These are phyloP conservation scores for Cichlasoma orientale DNA, from an alignment of 2,797 vertebrate species.

Conservation along the genomic window DNA sequence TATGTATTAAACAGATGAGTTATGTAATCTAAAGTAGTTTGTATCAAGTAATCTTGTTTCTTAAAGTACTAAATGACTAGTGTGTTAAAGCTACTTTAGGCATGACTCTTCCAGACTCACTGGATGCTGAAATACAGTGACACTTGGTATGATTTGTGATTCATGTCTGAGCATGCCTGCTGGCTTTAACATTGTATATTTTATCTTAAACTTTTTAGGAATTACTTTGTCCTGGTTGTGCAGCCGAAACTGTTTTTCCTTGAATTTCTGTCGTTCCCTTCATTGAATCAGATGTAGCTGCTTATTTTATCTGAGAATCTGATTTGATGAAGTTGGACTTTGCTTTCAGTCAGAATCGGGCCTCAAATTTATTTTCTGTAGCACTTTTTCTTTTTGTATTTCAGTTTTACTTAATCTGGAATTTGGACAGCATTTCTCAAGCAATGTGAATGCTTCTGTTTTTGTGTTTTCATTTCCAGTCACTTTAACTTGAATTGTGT, in stretches of 20 bases:
- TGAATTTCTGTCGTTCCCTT: slow-evolving; percentile 27
- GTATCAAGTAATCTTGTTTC: background rate
- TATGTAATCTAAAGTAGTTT: background rate
- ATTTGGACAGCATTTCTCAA: slow-evolving; percentile 37
- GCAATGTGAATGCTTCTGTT: slow-evolving; percentile 40
- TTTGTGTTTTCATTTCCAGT: slow-evolving; percentile 44
- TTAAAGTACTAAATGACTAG: background rate
- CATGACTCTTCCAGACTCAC: background rate
- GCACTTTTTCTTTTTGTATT: slow-evolving; percentile 61
- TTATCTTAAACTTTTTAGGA: background rate
- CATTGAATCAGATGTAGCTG: slow-evolving; percentile 44
- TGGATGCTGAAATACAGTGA: background rate
- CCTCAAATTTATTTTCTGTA: slow-evolving; percentile 54
- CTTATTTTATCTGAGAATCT: slow-evolving; percentile 43
- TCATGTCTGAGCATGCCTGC: background rate
- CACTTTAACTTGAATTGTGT: slow-evolving; percentile 56
- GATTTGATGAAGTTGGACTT: slow-evolving; percentile 42
- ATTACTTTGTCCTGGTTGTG: slow-evolving; percentile 4
- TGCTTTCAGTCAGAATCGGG: slow-evolving; percentile 60
- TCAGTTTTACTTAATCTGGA: slow-evolving; percentile 44
- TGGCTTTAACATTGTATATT: background rate
- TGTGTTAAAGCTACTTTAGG: background rate
- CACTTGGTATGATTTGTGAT: background rate
- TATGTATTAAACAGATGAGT: background rate
- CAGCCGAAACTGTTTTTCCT: background rate